A percentile compares a stretch with the other conserved stretches of the same genome.
Evolutionary conservation across 2,888 invertebrate species (phyloP).

Genomic region (Luffia ferchaultella): DNA sequence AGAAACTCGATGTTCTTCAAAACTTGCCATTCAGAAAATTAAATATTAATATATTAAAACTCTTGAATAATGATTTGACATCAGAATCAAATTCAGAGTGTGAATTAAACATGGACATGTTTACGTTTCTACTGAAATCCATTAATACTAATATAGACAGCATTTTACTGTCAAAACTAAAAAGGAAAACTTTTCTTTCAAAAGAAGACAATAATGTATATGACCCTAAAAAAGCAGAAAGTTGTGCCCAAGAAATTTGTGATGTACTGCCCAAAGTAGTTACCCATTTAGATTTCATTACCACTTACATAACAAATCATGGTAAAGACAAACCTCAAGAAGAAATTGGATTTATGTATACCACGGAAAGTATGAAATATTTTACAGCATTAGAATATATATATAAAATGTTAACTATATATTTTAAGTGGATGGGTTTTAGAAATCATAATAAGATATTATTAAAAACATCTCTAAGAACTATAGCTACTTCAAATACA

Average conservation of each 20-base stretch:
- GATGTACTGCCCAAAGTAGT: slow-evolving; percentile 38
- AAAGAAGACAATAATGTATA: slow-evolving; percentile 34
- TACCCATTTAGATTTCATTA: slow-evolving; percentile 33
- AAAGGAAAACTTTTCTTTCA: slow-evolving; percentile 38
- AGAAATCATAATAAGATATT: slow-evolving; percentile 43
- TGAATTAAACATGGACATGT: slow-evolving; percentile 32
- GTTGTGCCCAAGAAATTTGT: slow-evolving; percentile 33
- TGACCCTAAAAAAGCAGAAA: slow-evolving; percentile 36
- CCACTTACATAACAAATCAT: slow-evolving; percentile 29
- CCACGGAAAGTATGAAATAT: slow-evolving; percentile 28
- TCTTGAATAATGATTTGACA: slow-evolving; percentile 36
- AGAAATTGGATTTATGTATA: slow-evolving; percentile 26
- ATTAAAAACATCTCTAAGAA: slow-evolving; percentile 41
- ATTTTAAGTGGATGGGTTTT: slow-evolving; percentile 72
- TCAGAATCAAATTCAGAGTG: slow-evolving; percentile 24
- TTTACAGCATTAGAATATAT: slow-evolving; percentile 61
- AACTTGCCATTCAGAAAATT: slow-evolving; percentile 37
- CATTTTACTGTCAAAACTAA: slow-evolving; percentile 41
- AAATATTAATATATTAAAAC: slow-evolving; percentile 33
- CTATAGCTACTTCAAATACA: slow-evolving; percentile 31
- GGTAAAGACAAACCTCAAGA: slow-evolving; percentile 23
- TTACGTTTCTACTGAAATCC: slow-evolving; percentile 37
- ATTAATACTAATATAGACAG: slow-evolving; percentile 33
- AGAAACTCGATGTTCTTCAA: slow-evolving; percentile 27
- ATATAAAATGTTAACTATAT: slow-evolving; percentile 61